phyloP scores from a whole-genome alignment of 2,888 invertebrate genomes.

The Arrhopalites spinosus region DNA sequence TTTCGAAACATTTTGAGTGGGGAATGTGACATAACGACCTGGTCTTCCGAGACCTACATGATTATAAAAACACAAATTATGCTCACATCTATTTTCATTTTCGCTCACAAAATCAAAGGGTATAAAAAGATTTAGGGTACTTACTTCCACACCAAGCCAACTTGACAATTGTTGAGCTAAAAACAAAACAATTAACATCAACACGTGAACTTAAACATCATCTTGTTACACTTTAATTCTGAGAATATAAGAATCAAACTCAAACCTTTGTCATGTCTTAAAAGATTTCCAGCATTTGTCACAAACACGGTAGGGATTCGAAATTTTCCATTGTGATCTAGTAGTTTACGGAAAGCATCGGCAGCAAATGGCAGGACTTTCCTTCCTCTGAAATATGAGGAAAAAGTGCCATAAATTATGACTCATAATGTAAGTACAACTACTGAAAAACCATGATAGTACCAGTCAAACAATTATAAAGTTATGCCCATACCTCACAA shows the following conservation, averaged over 20 bases:
- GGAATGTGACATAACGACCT: constrained; percentile 71
- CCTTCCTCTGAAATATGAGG: constrained; percentile 63
- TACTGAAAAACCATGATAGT: too few relatives aligned
- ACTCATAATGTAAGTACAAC: too few relatives aligned
- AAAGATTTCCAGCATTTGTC: constrained; percentile 69
- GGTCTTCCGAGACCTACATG: constrained; percentile 63
- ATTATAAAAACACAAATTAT: constrained; percentile 41
- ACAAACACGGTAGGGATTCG: constrained; percentile 68
- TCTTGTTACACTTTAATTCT: neutral
- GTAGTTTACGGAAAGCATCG: constrained; percentile 63
- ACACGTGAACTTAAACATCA: neutral
- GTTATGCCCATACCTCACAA: constrained; percentile 61
- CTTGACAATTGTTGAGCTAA: constrained; percentile 66
- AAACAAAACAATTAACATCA: neutral
- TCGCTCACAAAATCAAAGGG: too few relatives aligned
- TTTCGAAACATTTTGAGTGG: constrained; percentile 67
- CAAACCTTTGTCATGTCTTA: constrained; percentile 65
- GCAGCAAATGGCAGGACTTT: constrained; percentile 66
- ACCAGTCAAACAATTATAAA: too few relatives aligned
- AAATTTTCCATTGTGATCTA: constrained; percentile 65
- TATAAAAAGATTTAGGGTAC: too few relatives aligned
- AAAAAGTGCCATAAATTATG: too few relatives aligned
- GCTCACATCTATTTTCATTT: too few relatives aligned
- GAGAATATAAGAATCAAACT: neutral
- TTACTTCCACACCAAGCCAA: constrained; percentile 66